Base-by-base conservation (phyloP, 2,113 vertebrate species). In the Prietella phreatophila region DNA sequence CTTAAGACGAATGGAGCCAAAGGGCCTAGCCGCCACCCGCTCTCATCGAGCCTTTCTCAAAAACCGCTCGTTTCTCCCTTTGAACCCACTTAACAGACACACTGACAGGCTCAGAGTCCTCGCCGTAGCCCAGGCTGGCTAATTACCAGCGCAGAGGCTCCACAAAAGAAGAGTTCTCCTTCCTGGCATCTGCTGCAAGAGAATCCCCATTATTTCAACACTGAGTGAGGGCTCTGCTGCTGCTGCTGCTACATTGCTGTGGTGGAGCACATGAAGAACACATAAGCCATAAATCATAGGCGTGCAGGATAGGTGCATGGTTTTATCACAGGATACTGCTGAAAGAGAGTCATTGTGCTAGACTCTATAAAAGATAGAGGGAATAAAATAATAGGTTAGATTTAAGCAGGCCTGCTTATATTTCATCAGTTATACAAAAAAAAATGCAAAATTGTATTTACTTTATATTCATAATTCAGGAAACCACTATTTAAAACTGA, bases 1-100 rank as follows among this genome's bases (percentile, higher is more conserved):
- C 87, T 55, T 47, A 92, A 93, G 93, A 95, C 91, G 93, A 94
- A 93, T 92, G 90, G 87, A 89, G 89, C 91, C 90, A 82, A 75
- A 78, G 87, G 89, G 91, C 73, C 89, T 80, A 79, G 87, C 69
- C 73, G 47, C 80, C 60, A 36, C 73, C 11, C 5, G 27, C 17
- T 63, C 85, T 84, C 42, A 20, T 63, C 76, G 36, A 73, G 86
- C 86, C 90, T 83, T 67, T 83, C 63, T 86, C 71, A 56, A 33
- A 47, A 65, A 90, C 92, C 90, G 89, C 90, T 89, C 76, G 61
- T 55, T 89, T 89, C 50, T 89, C 89, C 86, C 91, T 93, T 89
- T 91, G 89, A 93, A 94, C 90, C 93, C 90, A 91, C 65, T 92
- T 89, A 91, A 91, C 88, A 89, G 67, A 83, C 47, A 75, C 88